A percentile compares a stretch with the other conserved stretches of the same genome.
Conservation (phyloP, 2,113 vertebrate species). For the Corapipo altera region DNA sequence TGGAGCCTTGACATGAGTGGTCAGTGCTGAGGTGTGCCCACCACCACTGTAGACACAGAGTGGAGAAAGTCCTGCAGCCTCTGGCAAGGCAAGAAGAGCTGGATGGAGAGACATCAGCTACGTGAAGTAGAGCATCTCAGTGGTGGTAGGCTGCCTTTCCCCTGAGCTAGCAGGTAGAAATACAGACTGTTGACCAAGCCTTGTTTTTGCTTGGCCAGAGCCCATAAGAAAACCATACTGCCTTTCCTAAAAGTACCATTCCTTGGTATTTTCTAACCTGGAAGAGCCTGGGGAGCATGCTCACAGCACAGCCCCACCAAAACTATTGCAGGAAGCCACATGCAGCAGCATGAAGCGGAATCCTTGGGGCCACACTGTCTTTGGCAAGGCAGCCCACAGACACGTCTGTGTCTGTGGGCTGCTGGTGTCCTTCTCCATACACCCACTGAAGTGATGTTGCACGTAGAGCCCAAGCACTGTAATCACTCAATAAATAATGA, state of each 20-base stretch:
- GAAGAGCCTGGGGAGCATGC: not conserved
- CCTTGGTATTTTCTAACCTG: not conserved
- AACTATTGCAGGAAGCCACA: not conserved
- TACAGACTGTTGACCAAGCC: not conserved
- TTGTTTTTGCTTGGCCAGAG: not conserved
- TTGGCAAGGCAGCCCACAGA: not conserved
- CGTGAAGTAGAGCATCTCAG: not conserved
- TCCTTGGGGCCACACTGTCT: rapidly evolving
- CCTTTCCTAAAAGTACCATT: not conserved
- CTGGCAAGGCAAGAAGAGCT: not conserved
- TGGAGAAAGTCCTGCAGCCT: not conserved
- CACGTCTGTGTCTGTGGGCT: rapidly evolving
- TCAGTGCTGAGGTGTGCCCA: not conserved
- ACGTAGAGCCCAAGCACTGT: rapidly evolving
- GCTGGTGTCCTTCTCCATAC: rapidly evolving
- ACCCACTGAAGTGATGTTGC: not conserved
- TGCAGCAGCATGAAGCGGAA: rapidly evolving
- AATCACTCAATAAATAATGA: not conserved
- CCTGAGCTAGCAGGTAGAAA: not conserved
- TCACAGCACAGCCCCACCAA: not conserved
- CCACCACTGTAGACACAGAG: rapidly evolving
- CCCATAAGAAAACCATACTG: not conserved
- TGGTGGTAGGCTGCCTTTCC: not conserved
- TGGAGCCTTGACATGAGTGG: not conserved
- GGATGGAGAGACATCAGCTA: not conserved